Base-by-base conservation (phyloP, 2,113 vertebrate species). In the Sander lucioperca region DNA sequence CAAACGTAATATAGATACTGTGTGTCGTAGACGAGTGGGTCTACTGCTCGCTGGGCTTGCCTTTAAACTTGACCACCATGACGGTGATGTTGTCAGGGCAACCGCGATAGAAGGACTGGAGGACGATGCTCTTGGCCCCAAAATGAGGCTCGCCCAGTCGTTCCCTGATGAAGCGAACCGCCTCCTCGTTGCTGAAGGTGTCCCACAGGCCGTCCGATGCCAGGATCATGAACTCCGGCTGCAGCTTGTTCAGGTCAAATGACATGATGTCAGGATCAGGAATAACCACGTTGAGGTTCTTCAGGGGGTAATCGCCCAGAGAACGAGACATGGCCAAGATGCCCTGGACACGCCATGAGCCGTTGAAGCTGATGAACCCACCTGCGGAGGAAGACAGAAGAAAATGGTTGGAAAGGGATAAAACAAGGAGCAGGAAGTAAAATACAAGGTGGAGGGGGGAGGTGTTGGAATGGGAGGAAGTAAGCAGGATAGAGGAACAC, bases 71-170 rank as follows among this genome's bases (percentile, higher is more conserved):
- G 57, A 99, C 97, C 92, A 99, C 98, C 98, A 99, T 99, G 79
- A 99, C 98, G 0, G 98, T 99, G 90, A 99, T 99, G 61, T 99
- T 99, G 92, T 99, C 98, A 10, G 98, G 97, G 83, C 98, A 99
- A 27, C 98, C 98, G 6, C 98, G 95, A 92, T 99, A 99, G 79
- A 97, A 99, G n/a, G 98, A 98, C 95, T 99, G 98, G 45, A 99
- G 95, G 47, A 98, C 98, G 72, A 99, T 99, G 91, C 98, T 99
- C 93, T 99, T 99, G 62, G 98, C 98, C 0, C 98, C 98, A 1
- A 99, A 98, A 94, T 99, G 98, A 0, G 98, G 98, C 88, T 99
- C 98, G 81, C 97, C 96, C 91, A 99, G 95, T 23, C 97, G 97
- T 77, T 99, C 97, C 88, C 96, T 96, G 96, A 99, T 96, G 94